A percentile compares a stretch with the other conserved stretches of the same genome.
Evolutionary conservation across 2,113 vertebrate species (phyloP).

Genomic region (Microtus montanus): DNA sequence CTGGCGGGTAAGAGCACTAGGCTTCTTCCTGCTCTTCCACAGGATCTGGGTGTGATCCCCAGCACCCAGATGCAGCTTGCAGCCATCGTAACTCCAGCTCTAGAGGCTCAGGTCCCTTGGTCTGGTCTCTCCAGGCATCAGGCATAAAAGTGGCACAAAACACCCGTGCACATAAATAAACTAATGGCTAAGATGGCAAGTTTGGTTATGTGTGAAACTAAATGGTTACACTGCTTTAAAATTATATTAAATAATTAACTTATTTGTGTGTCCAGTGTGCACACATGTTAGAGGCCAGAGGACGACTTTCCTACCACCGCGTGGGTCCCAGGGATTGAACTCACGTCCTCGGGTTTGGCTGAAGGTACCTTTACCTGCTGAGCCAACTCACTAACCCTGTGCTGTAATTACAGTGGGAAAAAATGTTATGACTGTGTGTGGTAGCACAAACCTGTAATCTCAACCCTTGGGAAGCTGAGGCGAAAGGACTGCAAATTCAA

Average conservation of each 20-base stretch:
- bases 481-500: neutral
- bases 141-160: neutral
- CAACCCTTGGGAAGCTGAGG: neutral
- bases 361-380: neutral
- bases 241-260: neutral
- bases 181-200: neutral
- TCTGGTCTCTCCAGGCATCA: neutral
- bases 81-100: neutral
- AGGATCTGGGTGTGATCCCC: neutral
- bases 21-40: neutral
- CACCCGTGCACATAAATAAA: neutral
- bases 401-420: neutral
- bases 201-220: neutral
- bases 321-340: neutral
- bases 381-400: neutral
- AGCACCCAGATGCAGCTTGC: neutral
- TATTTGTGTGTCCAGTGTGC: neutral
- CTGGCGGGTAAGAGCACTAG: neutral
- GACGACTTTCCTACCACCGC: neutral
- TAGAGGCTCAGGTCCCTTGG: neutral
- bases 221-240: neutral
- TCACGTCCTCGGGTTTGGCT: neutral
- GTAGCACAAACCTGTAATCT: neutral
- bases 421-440: neutral
- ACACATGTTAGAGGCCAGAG: neutral